These are phyloP conservation scores for Rhegmatorhina hoffmannsi DNA, from an alignment of 2,113 vertebrate genomes.

Conservation along the genomic window DNA sequence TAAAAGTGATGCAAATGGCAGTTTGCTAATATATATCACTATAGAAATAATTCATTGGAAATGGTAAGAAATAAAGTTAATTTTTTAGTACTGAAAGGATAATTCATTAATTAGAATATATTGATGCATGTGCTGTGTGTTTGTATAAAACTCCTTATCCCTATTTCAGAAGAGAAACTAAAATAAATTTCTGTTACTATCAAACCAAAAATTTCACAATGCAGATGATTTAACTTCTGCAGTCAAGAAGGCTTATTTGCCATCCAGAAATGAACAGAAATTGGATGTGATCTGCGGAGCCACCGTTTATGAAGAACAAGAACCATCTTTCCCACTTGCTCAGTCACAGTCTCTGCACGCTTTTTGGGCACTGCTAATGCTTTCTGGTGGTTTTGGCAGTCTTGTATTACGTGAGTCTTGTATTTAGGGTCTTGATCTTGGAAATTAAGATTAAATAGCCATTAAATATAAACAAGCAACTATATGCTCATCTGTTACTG, in stretches of 20 bases:
- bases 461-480: neutral
- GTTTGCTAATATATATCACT: neutral
- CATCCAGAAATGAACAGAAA: neutral
- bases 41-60: neutral
- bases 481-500: neutral
- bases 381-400: neutral
- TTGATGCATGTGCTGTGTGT: neutral
- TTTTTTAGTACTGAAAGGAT: neutral
- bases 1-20: neutral
- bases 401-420: neutral
- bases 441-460: neutral
- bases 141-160: neutral
- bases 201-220: neutral
- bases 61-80: neutral
- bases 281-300: neutral
- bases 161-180: neutral
- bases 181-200: neutral
- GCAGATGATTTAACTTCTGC: neutral
- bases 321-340: neutral
- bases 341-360: neutral
- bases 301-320: neutral
- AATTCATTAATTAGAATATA: neutral
- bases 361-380: neutral
- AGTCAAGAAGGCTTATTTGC: neutral
- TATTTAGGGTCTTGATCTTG: neutral